A percentile compares a stretch with the other conserved stretches of the same genome.
Evolutionary conservation across 2,888 invertebrate species (phyloP).

Genomic region (Noctua comes): DNA sequence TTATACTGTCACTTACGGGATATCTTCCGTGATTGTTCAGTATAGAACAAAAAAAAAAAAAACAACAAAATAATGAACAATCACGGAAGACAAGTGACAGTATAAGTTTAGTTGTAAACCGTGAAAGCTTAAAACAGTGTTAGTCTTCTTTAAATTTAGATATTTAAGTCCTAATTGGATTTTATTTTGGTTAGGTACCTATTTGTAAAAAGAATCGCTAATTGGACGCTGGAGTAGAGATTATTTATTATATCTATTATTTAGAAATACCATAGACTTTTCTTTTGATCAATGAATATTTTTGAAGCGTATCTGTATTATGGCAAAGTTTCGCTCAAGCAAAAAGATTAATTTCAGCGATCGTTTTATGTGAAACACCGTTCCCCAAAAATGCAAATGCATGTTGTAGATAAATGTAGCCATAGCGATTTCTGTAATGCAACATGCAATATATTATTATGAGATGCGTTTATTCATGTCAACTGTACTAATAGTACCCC

Average conservation of each 20-base stretch:
- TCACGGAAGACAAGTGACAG: too few species aligned
- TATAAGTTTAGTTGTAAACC: too few species aligned
- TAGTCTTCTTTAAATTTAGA: not conserved
- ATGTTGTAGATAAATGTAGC: not conserved
- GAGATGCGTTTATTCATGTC: not conserved
- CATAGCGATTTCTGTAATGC: not conserved
- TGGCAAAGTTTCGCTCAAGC: slow-evolving; percentile 9
- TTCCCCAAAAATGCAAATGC: not conserved
- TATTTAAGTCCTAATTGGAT: not conserved
- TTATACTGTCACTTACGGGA: too few species aligned
- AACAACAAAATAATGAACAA: too few species aligned
- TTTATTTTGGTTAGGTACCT: not conserved
- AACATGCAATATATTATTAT: not conserved
- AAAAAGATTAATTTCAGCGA: not conserved
- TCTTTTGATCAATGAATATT: not conserved
- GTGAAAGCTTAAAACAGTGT: too few species aligned
- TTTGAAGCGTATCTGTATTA: not conserved
- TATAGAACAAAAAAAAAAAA: too few species aligned
- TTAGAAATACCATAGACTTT: not conserved
- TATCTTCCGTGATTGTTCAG: too few species aligned
- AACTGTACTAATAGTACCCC: not conserved
- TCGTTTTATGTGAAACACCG: not conserved
- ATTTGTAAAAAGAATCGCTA: not conserved
- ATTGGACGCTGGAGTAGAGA: not conserved
- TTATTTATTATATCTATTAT: not conserved